Base-by-base conservation (phyloP, 2,113 vertebrate species). In the Rhinichthys klamathensis region DNA sequence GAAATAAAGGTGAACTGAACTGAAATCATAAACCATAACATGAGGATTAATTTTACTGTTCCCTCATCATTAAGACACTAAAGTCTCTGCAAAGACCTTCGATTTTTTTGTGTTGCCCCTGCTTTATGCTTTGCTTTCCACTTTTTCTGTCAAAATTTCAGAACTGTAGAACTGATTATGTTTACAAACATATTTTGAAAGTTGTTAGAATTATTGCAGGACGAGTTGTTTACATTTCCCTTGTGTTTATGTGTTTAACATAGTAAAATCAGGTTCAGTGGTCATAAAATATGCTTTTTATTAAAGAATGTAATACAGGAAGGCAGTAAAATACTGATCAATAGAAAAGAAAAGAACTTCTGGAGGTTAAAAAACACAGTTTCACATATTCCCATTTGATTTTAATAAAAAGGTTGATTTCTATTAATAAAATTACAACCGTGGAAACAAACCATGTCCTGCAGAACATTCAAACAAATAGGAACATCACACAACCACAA, bases 361-460 rank as follows among this genome's bases (percentile, higher is more conserved):
- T 30, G 30, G 30, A 30, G 51, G 3, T 38, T 16, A 67, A 32
- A 32, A 18, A 32, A 65, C 3, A 2, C 7, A 2, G 15, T 35
- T 18, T 54, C 16, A 56, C 32, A 18, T 16, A 32, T 32, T 65
- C 6, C 6, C 1, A 18, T 75, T 54, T 54, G 25, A 27, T 41
- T 56, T 76, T 32, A 54, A 51, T 21, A 76, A 76, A 76, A 76
- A 76, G 7, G 41, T 4, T 30, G 44, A 30, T 15, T 38, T 58
- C 38, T 13, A 38, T 78, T 18, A 65, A 75, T 54, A 75, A 80
- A 65, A 65, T 46, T 25, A 27, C 78, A 65, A 80, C 38, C 3
- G n/a, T 80, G 72, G 72, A 74, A 74, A 8, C 38, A n/a, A 13
- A 72, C 13, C 12, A 23, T 44, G 38, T 73, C 23, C 21, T n/a